Conservation (phyloP, 2,797 vertebrate genomes). For the Neostethus bicornis region DNA sequence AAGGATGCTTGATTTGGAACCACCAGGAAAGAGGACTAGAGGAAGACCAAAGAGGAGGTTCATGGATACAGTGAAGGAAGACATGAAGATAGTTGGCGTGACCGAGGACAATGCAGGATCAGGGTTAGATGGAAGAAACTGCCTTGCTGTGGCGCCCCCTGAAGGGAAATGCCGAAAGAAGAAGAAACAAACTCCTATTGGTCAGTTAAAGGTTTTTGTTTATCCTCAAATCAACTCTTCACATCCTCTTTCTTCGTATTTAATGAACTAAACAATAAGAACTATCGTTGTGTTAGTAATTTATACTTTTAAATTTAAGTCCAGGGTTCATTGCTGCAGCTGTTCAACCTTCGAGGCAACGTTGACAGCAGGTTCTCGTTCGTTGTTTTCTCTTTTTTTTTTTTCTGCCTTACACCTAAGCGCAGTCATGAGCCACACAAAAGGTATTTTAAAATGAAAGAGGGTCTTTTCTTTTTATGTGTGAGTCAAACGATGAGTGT, state of each 20-base stretch:
- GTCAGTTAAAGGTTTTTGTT: too few relatives aligned
- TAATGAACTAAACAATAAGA: constrained; percentile 4
- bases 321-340: constrained; percentile 19
- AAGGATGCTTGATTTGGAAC: too few relatives aligned
- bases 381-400: constrained; percentile 50
- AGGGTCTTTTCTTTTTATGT: constrained; percentile 53
- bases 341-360: constrained; percentile 3
- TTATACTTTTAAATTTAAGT: constrained; percentile 16
- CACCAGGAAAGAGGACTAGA: too few relatives aligned
- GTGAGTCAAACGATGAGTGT: constrained; percentile 77
- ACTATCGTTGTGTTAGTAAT: constrained; percentile 8
- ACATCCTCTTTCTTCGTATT: background rate
- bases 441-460: constrained; percentile 68
- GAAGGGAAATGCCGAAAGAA: too few relatives aligned
- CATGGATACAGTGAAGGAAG: too few relatives aligned
- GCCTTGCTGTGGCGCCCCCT: too few relatives aligned
- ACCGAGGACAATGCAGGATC: too few relatives aligned
- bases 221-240: background rate
- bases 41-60: too few relatives aligned
- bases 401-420: constrained; percentile 37
- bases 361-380: constrained; percentile 43
- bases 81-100: too few relatives aligned
- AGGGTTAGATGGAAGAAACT: too few relatives aligned
- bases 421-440: constrained; percentile 63
- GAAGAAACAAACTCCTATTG: background rate